A percentile compares a stretch with the other conserved stretches of the same genome.
Evolutionary conservation across 2,797 vertebrate genomes (phyloP).

Genomic region (Schizothorax lantsangensis): DNA sequence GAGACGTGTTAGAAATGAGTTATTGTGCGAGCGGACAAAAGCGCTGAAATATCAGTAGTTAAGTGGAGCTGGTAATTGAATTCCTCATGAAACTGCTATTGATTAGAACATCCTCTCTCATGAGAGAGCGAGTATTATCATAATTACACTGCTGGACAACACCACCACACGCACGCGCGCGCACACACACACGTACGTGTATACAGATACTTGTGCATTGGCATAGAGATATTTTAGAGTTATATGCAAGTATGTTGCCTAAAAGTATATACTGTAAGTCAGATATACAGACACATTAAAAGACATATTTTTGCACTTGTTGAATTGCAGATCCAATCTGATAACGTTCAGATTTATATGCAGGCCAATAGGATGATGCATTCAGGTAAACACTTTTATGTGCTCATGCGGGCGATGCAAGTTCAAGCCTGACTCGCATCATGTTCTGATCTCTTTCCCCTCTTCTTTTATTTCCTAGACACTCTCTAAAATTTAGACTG

Average conservation of each 20-base stretch:
- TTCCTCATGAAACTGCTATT: conserved; percentile 80
- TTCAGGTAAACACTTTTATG: background rate
- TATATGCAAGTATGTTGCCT: background rate
- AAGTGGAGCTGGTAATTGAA: conserved; percentile 82
- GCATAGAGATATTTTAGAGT: background rate
- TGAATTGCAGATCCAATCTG: background rate
- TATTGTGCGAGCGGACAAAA: conserved; percentile 78
- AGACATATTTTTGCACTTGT: background rate
- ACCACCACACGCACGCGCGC: conserved; percentile 56
- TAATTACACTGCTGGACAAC: conserved; percentile 74
- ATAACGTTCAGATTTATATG: background rate
- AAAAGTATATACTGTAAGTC: background rate
- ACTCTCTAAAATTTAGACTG: background rate
- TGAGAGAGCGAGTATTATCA: conserved; percentile 77
- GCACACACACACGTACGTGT: conserved; percentile 43
- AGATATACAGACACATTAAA: background rate
- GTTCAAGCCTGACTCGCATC: background rate
- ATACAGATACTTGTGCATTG: conserved; percentile 13
- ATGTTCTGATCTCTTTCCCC: background rate
- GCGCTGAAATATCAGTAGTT: conserved; percentile 84
- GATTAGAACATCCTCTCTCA: conserved; percentile 74
- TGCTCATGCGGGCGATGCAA: background rate
- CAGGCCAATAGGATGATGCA: background rate
- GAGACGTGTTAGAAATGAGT: conserved; percentile 80
- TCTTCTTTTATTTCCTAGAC: background rate